Percentiles rank a stretch among this genome's conserved stretches.
Conservation (phyloP, 92 coral and sea anemone genomes). For the Phymanthus crucifer region DNA sequence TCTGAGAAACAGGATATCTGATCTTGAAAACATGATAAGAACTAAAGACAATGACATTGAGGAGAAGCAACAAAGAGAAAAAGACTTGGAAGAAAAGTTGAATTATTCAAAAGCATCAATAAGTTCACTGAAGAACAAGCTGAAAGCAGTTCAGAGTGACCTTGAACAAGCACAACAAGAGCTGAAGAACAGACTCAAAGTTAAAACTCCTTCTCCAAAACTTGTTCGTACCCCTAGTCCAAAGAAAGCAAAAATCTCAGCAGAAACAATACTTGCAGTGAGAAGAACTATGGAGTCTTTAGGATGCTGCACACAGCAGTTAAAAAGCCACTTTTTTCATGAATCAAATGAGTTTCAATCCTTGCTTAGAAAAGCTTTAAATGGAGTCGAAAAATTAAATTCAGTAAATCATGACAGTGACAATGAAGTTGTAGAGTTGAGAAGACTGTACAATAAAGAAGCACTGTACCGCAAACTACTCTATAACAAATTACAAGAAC, state of each 20-base stretch:
- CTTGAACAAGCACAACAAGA: conserved; percentile 43
- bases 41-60: conserved; percentile 42
- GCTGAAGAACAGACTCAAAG: conserved; percentile 2
- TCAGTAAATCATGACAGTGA: conserved; percentile 14
- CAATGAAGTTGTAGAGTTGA: conserved; percentile 59
- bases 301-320: conserved; percentile 25
- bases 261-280: conserved; percentile 39
- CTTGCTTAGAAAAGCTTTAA: conserved; percentile 31
- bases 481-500: conserved; percentile 77
- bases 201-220: conserved; percentile 25
- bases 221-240: conserved; percentile 25
- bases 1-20: conserved; percentile 45
- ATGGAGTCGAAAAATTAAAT: conserved; percentile 24
- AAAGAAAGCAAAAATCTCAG: conserved; percentile 30
- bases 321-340: conserved; percentile 28
- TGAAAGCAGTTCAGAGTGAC: conserved; percentile 50
- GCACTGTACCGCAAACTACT: conserved; percentile 76
- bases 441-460: conserved; percentile 70
- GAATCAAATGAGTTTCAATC: conserved; percentile 28
- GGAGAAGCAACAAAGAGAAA: conserved; percentile 34
- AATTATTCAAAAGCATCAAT: conserved; percentile 48
- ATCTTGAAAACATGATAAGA: conserved; percentile 52
- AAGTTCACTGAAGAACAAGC: conserved; percentile 54
- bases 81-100: conserved; percentile 46
- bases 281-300: conserved; percentile 26